Evolutionary conservation across 2,888 invertebrate species (phyloP).

Genomic region (Melinopterus prodromus): DNA sequence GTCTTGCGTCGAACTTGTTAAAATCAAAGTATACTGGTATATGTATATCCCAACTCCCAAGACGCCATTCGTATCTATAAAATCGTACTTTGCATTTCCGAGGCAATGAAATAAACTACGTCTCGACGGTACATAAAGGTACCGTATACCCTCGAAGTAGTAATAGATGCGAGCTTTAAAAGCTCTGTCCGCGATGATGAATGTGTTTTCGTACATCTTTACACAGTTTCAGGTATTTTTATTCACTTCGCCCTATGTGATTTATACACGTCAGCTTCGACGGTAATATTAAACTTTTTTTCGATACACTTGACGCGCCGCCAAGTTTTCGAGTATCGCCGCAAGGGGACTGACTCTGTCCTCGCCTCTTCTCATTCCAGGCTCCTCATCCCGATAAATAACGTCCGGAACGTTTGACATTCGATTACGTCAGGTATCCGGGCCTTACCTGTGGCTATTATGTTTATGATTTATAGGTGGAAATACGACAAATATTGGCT

Average conservation of each 20-base stretch:
- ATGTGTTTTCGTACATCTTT: conserved; percentile 43
- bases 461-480: conserved; percentile 24
- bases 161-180: not conserved
- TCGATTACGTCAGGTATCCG: conserved; percentile 28
- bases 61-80: not conserved
- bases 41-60: not conserved
- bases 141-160: not conserved
- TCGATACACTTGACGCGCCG: conserved; percentile 19
- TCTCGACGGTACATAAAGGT: not conserved
- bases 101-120: not conserved
- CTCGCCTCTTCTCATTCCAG: conserved; percentile 5
- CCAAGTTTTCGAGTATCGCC: conserved; percentile 4
- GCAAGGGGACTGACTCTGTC: not conserved
- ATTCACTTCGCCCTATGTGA: conserved; percentile 32
- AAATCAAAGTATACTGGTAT: not conserved
- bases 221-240: conserved; percentile 38
- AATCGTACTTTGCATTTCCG: not conserved
- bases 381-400: conserved; percentile 26
- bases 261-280: conserved; percentile 34
- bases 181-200: conserved; percentile 39
- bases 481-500: not conserved
- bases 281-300: conserved; percentile 40
- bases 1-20: not conserved
- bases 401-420: conserved; percentile 27
- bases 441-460: conserved; percentile 10